Evolutionary conservation across 2,113 vertebrate genomes (phyloP).

Genomic region (Microtus pennsylvanicus): DNA sequence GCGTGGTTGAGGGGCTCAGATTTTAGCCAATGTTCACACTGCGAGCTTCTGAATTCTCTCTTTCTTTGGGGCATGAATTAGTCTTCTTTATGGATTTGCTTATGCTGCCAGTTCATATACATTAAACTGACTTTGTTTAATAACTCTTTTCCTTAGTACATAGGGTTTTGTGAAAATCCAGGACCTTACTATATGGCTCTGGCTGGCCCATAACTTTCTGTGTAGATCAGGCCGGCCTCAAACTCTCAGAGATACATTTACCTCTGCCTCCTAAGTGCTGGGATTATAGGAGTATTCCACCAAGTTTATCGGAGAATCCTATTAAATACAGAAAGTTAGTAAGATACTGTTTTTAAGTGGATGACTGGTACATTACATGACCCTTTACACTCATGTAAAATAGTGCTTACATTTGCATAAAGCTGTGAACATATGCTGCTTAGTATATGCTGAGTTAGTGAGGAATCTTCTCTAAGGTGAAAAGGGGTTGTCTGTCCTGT

Average conservation of each 20-base stretch:
- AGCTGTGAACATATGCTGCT: not conserved
- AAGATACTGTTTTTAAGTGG: not conserved
- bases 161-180: constrained; percentile 10
- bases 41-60: not conserved
- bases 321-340: not conserved
- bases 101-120: constrained; percentile 15
- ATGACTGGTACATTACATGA: not conserved
- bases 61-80: not conserved
- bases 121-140: constrained; percentile 49
- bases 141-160: constrained; percentile 3
- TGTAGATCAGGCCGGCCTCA: not conserved
- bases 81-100: constrained; percentile 37
- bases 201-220: not conserved
- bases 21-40: not conserved
- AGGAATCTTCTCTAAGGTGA: not conserved
- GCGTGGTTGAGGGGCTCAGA: not conserved
- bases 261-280: not conserved
- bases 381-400: not conserved
- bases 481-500: not conserved
- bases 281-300: not conserved
- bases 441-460: not conserved
- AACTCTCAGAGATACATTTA: not conserved
- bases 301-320: not conserved
- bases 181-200: not conserved
- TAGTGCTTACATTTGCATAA: not conserved